phyloP scores from a whole-genome alignment of 2,888 invertebrate genomes.

The Drosophila monieri region DNA sequence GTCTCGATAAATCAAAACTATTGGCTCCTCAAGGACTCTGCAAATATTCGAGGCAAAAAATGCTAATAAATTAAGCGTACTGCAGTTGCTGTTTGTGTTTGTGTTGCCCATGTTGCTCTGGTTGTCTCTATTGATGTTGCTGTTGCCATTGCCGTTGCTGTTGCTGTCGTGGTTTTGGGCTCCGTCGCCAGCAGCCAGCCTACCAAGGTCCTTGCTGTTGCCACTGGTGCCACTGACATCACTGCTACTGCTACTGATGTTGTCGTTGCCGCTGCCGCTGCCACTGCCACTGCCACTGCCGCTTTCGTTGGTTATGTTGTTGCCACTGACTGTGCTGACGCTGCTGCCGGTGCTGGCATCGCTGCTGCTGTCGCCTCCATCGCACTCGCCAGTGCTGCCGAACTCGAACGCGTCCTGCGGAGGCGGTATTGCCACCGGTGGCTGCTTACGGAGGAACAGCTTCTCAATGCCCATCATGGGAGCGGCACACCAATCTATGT shows the following conservation, averaged over 20 bases:
- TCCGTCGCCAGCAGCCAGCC: conserved; percentile 52
- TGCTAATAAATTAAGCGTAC: conserved; percentile 79
- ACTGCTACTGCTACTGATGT: conserved; percentile 15
- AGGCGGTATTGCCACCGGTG: conserved; percentile 60
- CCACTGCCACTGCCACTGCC: conserved; percentile 14
- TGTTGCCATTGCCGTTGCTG: conserved; percentile 44
- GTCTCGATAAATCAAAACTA: conserved; percentile 77
- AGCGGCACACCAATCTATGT: background rate
- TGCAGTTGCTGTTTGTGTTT: conserved; percentile 67
- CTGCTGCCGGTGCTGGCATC: conserved; percentile 13
- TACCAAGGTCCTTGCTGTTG: conserved; percentile 49
- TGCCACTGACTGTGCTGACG: conserved; percentile 15
- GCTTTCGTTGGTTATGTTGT: conserved; percentile 10
- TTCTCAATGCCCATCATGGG: conserved; percentile 63
- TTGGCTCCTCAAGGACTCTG: conserved; percentile 73
- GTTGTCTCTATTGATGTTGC: conserved; percentile 48
- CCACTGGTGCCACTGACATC: conserved; percentile 7
- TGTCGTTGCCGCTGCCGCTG: conserved; percentile 19
- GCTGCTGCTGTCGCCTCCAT: background rate
- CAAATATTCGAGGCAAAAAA: conserved; percentile 68
- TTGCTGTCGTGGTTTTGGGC: conserved; percentile 50
- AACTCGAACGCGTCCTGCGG: conserved; percentile 66
- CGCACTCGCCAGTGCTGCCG: conserved; percentile 50
- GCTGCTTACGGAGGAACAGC: conserved; percentile 55
- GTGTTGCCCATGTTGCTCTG: conserved; percentile 37